Evolutionary conservation across 1,140 invertebrate genomes (phyloP).

Genomic region (Zaprionus africanus): DNA sequence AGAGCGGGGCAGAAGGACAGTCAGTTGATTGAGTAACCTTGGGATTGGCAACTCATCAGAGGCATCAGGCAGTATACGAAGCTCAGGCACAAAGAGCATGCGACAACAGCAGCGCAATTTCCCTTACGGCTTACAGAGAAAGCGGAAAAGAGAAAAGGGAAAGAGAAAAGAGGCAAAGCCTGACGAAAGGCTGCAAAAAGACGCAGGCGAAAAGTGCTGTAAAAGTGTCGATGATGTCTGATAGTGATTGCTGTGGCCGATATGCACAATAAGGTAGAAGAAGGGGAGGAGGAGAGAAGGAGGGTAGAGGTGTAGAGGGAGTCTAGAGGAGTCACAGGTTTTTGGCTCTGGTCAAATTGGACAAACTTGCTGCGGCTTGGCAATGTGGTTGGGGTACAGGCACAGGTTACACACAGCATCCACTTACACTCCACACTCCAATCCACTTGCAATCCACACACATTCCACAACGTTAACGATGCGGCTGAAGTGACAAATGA

Average conservation of each 20-base stretch:
- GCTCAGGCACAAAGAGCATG: conserved; percentile 46
- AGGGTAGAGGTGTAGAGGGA: too few species aligned
- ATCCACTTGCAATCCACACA: background rate
- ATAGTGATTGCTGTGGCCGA: conserved; percentile 59
- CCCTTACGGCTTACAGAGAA: conserved; percentile 45
- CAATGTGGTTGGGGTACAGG: conserved; percentile 50
- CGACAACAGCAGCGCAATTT: conserved; percentile 49
- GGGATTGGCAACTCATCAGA: conserved; percentile 41
- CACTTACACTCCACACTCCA: background rate
- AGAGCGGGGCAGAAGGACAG: background rate
- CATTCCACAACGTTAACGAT: conserved; percentile 35
- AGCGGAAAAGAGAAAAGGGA: conserved; percentile 14
- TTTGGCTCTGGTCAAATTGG: conserved; percentile 6
- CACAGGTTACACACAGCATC: background rate
- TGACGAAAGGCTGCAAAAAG: conserved; percentile 24
- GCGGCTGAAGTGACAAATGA: conserved; percentile 69
- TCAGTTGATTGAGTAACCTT: conserved; percentile 75
- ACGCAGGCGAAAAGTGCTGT: conserved; percentile 22
- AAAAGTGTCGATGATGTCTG: conserved; percentile 69
- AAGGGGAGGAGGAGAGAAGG: background rate
- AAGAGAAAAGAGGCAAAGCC: background rate
- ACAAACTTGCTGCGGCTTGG: conserved; percentile 38
- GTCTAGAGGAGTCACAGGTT: conserved; percentile 13
- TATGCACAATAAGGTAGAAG: conserved; percentile 39
- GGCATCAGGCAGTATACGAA: conserved; percentile 19